Conservation (phyloP, 1,140 invertebrate species). For the Drosophila persimilis region DNA sequence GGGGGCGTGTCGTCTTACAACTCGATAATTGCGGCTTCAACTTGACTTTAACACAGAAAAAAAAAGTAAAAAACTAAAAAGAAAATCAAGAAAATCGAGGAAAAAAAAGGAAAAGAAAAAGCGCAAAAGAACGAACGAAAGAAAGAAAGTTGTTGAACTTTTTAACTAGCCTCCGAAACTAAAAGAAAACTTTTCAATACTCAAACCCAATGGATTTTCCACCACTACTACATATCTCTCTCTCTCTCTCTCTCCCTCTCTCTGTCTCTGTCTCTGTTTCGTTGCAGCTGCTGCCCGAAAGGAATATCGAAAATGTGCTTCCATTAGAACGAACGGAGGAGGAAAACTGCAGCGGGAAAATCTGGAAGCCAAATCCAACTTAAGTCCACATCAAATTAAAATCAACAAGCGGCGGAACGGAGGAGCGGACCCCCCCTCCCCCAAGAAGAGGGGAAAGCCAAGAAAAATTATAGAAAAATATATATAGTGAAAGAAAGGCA, state of each 20-base stretch:
- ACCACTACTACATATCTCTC: neutral
- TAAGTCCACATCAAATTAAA: constrained; percentile 81
- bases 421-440: neutral
- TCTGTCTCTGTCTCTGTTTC: constrained; percentile 19
- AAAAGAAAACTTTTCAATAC: constrained; percentile 71
- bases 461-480: constrained; percentile 54
- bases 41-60: constrained; percentile 62
- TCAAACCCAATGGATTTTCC: constrained; percentile 57
- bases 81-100: constrained; percentile 14
- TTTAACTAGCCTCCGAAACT: constrained; percentile 70
- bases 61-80: neutral
- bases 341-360: constrained; percentile 57
- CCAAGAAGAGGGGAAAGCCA: constrained; percentile 12
- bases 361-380: constrained; percentile 80
- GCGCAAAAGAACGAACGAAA: constrained; percentile 26
- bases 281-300: constrained; percentile 51
- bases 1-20: constrained; percentile 61
- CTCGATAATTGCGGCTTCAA: constrained; percentile 80
- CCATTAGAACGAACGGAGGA: constrained; percentile 25
- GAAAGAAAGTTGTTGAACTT: constrained; percentile 74
- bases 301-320: constrained; percentile 68
- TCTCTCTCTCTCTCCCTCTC: neutral
- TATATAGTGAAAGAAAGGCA: constrained; percentile 2
- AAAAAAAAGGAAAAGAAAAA: constrained; percentile 6
- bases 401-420: constrained; percentile 65